Percentiles rank a stretch among this genome's conserved stretches.
These are phyloP conservation scores for Eublepharis macularius DNA, from an alignment of 2,113 vertebrate species.

Conservation along the genomic window DNA sequence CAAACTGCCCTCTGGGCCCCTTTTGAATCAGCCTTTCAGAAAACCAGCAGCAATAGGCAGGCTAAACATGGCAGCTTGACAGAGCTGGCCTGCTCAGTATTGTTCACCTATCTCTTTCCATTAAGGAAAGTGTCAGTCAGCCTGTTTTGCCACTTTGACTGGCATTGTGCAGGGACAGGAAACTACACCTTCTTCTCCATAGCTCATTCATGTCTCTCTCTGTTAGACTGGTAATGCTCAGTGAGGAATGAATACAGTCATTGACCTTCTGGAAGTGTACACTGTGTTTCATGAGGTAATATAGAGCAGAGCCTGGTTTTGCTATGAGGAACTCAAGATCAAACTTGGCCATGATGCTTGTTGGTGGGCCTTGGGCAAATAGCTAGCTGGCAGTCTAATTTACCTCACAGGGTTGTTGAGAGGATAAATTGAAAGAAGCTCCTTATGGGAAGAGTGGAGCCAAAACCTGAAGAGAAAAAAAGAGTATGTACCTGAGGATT, in stretches of 20 bases:
- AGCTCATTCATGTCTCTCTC: accelerated
- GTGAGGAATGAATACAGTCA: background rate
- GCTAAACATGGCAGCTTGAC: slow-evolving; percentile 23
- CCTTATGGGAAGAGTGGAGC: too few species aligned
- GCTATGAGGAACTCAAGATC: too few species aligned
- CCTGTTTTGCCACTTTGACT: slow-evolving; percentile 6
- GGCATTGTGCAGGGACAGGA: background rate
- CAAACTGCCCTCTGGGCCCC: slow-evolving; percentile 14
- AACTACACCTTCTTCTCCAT: background rate
- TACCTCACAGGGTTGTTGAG: too few species aligned
- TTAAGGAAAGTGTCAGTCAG: background rate
- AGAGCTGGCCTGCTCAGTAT: background rate
- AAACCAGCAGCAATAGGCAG: background rate
- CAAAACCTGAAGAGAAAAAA: too few species aligned
- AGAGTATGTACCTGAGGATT: too few species aligned
- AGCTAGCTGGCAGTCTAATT: background rate
- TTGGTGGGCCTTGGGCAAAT: slow-evolving; percentile 4
- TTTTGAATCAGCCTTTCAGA: slow-evolving; percentile 38
- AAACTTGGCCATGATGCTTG: too few species aligned
- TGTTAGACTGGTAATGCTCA: background rate
- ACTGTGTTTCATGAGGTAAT: background rate
- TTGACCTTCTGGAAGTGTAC: background rate
- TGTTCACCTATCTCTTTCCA: slow-evolving; percentile 30
- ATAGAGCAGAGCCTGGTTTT: too few species aligned
- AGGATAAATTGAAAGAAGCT: too few species aligned